Conservation (phyloP, 1,140 invertebrate genomes). For the Goniozus legneri region DNA sequence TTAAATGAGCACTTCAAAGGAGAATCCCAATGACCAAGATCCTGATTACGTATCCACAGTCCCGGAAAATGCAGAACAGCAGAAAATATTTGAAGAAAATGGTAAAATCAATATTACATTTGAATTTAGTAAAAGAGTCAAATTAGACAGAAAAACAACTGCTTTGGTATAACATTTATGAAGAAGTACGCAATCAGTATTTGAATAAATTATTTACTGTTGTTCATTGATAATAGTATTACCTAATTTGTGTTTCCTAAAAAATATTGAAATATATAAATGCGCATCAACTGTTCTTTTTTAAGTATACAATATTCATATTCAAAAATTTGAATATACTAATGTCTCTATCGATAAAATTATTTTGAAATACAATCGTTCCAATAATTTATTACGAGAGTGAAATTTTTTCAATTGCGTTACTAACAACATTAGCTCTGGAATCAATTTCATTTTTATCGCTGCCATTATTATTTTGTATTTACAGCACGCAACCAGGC, state of each 20-base stretch:
- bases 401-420: slow-evolving; percentile 1
- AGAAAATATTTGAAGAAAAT: slow-evolving; percentile 47
- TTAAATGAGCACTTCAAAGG: slow-evolving; percentile 31
- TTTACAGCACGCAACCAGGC: slow-evolving; percentile 34
- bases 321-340: neutral
- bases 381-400: neutral
- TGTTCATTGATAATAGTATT: too few relatives aligned
- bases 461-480: slow-evolving; percentile 13
- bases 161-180: neutral
- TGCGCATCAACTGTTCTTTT: neutral
- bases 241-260: too few relatives aligned
- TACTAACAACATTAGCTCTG: neutral
- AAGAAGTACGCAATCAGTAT: neutral
- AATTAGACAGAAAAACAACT: neutral
- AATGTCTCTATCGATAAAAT: neutral
- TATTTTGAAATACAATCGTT: neutral
- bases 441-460: neutral
- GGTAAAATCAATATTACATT: slow-evolving; percentile 28
- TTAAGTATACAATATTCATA: neutral
- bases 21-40: slow-evolving; percentile 40
- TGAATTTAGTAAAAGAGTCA: neutral
- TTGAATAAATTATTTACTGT: too few relatives aligned
- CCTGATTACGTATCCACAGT: slow-evolving; percentile 48
- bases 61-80: slow-evolving; percentile 33
- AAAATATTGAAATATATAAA: too few relatives aligned